Base-by-base conservation (phyloP, 2,888 invertebrate genomes). In the Globia sparganii region DNA sequence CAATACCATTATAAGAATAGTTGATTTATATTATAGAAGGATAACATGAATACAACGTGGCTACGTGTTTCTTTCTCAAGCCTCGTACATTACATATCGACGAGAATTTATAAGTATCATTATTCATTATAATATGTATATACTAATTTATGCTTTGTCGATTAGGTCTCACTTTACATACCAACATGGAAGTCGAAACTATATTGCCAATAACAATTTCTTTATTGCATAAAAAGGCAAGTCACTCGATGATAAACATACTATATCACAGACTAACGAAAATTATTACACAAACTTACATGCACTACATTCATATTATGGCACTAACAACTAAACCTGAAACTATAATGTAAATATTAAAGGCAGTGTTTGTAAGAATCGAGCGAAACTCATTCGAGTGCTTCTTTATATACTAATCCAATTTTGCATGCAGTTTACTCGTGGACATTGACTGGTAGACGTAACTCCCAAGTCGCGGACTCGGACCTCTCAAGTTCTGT, bases 261-360 rank as follows among this genome's bases (percentile, higher is more conserved):
- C 91, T 90, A 94, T 96, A 96, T 96, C 96, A 96, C 96, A 96
- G 96, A 95, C 96, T 95, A 96, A 95, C 93, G 91, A 93, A 96
- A 96, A 83, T 91, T 89, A 93, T 93, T 91, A 92, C 89, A 91
- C 88, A 91, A 92, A 92, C 93, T 92, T 93, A 94, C 91, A 92
- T 91, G 91, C 93, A 93, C 94, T 96, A 95, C 94, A 91, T 89
- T 90, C 89, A 88, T 91, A 91, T 94, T 95, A 96, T 96, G 96
- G 96, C 96, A 96, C 96, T 96, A 95, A 92, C 89, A 89, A 93
- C 94, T 94, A 94, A 93, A 92, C 88, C 92, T 90, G 94, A 92
- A 91, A 88, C 87, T 90, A 91, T 90, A 90, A 82, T 90, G 87
- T 91, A 92, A 61, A 93, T 89, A 89, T 90, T 89, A 89, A 89